Evolutionary conservation across 1,140 invertebrate genomes (phyloP).

Genomic region (Battus philenor): DNA sequence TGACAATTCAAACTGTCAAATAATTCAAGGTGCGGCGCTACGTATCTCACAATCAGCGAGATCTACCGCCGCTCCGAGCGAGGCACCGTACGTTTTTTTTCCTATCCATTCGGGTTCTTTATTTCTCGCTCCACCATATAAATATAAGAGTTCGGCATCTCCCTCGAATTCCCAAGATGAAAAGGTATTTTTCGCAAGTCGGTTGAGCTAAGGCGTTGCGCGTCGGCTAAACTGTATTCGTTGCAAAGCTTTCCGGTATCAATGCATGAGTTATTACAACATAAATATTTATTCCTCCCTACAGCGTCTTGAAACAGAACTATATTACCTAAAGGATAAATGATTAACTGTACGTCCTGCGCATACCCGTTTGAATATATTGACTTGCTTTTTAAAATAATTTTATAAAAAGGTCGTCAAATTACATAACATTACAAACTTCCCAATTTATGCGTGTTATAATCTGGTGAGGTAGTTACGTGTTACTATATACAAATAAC

Average conservation of each 20-base stretch:
- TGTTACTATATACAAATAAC: too few species aligned
- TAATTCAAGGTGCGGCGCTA: slow-evolving; percentile 62
- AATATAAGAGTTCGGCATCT: slow-evolving; percentile 66
- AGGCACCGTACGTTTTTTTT: slow-evolving; percentile 51
- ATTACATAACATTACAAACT: too few species aligned
- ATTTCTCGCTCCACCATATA: slow-evolving; percentile 62
- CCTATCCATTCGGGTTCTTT: slow-evolving; percentile 60
- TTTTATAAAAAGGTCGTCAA: too few species aligned
- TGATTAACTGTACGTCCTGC: slow-evolving; percentile 9
- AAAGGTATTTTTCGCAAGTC: slow-evolving; percentile 62
- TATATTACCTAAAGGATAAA: slow-evolving; percentile 12
- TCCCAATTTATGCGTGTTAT: too few species aligned
- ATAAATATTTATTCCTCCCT: slow-evolving; percentile 26
- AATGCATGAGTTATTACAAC: slow-evolving; percentile 38
- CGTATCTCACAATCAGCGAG: slow-evolving; percentile 69
- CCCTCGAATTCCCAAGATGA: slow-evolving; percentile 65
- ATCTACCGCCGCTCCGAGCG: slow-evolving; percentile 53
- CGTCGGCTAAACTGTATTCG: slow-evolving; percentile 36
- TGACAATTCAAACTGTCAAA: slow-evolving; percentile 70
- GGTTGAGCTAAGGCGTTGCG: slow-evolving; percentile 29
- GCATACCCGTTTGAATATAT: too few species aligned
- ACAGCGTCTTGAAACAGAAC: slow-evolving; percentile 14
- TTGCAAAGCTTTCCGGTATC: slow-evolving; percentile 34
- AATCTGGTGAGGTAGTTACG: too few species aligned
- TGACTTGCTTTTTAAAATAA: too few species aligned